phyloP scores from a whole-genome alignment of 23 tunicate genomes.

The Trididemnum miniatum region DNA sequence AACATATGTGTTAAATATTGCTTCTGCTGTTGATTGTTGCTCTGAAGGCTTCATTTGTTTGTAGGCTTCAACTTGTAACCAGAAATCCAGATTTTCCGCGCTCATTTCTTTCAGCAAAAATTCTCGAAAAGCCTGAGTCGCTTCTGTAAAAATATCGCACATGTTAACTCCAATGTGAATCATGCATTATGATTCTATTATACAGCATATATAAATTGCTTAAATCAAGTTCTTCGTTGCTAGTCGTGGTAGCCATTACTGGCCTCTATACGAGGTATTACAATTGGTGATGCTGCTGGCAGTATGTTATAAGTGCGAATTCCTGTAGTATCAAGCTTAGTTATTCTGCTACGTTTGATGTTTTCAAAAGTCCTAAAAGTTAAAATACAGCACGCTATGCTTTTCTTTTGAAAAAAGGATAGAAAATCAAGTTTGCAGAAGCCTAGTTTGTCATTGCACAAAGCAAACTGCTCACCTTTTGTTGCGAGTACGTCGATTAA shows the following conservation, averaged over 20 bases:
- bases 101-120: conserved; percentile 28
- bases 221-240: not conserved
- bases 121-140: conserved; percentile 1
- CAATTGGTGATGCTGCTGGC: too few species aligned
- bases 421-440: too few species aligned
- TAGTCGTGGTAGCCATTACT: too few species aligned
- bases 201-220: not conserved
- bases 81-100: conserved; percentile 23
- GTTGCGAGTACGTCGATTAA: not conserved
- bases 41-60: conserved; percentile 2
- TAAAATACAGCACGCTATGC: too few species aligned
- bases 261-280: too few species aligned
- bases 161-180: not conserved
- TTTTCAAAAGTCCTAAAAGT: too few species aligned
- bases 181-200: not conserved
- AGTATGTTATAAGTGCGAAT: too few species aligned
- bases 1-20: conserved; percentile 4
- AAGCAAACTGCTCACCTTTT: conserved; percentile 5
- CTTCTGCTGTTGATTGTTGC: not conserved
- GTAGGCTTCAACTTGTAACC: conserved; percentile 19
- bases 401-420: too few species aligned
- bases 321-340: too few species aligned
- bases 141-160: conserved; percentile 9
- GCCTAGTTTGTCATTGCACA: too few species aligned
- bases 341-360: too few species aligned